A percentile compares a stretch with the other conserved stretches of the same genome.
Conservation (phyloP, 2,797 vertebrate genomes). For the Enteromius unitaeniatus region DNA sequence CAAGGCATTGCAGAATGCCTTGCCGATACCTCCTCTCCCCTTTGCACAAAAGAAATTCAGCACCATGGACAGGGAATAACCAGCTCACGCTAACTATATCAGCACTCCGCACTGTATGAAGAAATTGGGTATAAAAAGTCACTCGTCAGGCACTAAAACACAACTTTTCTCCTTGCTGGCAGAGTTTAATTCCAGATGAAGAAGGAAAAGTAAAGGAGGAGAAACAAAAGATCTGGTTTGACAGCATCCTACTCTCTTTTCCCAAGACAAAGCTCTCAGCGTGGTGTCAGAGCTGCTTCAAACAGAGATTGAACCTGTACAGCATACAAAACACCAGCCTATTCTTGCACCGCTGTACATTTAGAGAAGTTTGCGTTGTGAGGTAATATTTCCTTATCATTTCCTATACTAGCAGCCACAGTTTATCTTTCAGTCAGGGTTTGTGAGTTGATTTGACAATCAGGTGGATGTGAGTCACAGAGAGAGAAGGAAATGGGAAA, state of each 20-base stretch:
- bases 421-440: slow-evolving; percentile 25
- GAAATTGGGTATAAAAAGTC: slow-evolving; percentile 25
- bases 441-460: slow-evolving; percentile 28
- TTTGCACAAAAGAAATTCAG: slow-evolving; percentile 42
- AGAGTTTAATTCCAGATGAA: slow-evolving; percentile 37
- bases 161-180: slow-evolving; percentile 39
- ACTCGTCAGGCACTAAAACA: slow-evolving; percentile 11
- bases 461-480: slow-evolving; percentile 7
- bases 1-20: slow-evolving; percentile 24
- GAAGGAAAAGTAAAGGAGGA: slow-evolving; percentile 20
- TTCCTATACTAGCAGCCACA: background rate
- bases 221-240: slow-evolving; percentile 45
- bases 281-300: slow-evolving; percentile 55
- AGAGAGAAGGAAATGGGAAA: background rate
- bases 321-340: slow-evolving; percentile 49
- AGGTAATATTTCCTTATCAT: slow-evolving; percentile 34
- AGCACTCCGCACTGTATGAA: background rate
- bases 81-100: slow-evolving; percentile 10
- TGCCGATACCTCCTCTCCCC: background rate
- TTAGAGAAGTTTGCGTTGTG: slow-evolving; percentile 18
- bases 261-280: slow-evolving; percentile 54
- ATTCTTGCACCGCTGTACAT: slow-evolving; percentile 23
- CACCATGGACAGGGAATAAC: slow-evolving; percentile 45
- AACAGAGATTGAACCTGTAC: slow-evolving; percentile 41
- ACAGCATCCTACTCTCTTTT: slow-evolving; percentile 52